Evolutionary conservation across 92 coral and sea anemone species (phyloP), one percentile per base, ranked within the genome.

Genomic region (Parazoanthus atlanticus): DNA sequence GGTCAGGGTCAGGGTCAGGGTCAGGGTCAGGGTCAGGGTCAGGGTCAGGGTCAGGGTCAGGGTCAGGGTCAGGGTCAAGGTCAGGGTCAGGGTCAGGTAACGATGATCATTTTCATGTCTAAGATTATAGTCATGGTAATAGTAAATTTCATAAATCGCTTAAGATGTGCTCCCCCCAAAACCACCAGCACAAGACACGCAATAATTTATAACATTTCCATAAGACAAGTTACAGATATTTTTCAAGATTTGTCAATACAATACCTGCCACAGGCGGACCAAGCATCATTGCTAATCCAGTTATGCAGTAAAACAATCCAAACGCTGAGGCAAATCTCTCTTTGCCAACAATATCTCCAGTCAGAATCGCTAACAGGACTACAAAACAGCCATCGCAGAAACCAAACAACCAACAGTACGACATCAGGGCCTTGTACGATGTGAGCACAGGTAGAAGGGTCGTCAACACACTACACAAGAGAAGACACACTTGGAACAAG

Each of bases 221-320:
- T 1, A 49, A 11, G 56, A 17, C 16, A 12, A 49, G 7, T 1
- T 0, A 49, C 11, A 10, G 17, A 52, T 8, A 52, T 15, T 52
- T 52, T 4, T 16, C 19, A 13, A 52, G 10, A 8, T 13, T 61
- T 61, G 8, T 61, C 28, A 23, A 61, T 61, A 23, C 15, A 93
- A 31, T 88, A 94, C 96, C 96, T 81, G 96, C 96, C 36, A 94
- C 89, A 3, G 89, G 92, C 1, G 96, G 88, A 19, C 96, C 96
- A 25, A 89, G 74, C 86, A 90, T 92, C 67, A 92, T 66, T 64
- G 96, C 94, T 33, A 89, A 85, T 5, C 93, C 93, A 77, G 92
- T 87, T 21, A 92, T 85, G 65, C 84, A 86, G 79, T 91, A 92
- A 28, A 93, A 77, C 56, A 93, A 87, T 8, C 94, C 96, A 74